A percentile compares a stretch with the other conserved stretches of the same genome.
These are phyloP conservation scores for Apteryx owenii DNA, from an alignment of 2,113 vertebrate genomes.

Conservation along the genomic window DNA sequence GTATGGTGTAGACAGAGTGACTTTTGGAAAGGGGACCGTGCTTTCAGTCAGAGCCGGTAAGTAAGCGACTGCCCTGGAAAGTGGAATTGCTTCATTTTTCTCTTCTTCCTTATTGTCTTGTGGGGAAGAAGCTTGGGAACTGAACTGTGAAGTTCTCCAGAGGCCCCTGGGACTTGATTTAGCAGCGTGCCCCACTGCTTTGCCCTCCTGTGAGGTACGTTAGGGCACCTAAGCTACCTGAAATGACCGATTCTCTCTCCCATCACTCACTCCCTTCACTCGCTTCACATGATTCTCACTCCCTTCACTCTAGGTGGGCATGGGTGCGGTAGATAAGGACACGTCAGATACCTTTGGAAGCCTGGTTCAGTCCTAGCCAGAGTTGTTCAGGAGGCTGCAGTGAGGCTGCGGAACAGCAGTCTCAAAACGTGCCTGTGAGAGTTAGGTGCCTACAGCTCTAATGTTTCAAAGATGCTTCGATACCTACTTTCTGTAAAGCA, in stretches of 20 bases:
- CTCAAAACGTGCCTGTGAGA: not conserved
- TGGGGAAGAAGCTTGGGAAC: not conserved
- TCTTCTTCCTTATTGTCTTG: not conserved
- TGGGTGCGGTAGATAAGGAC: not conserved
- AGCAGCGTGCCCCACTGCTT: accelerated
- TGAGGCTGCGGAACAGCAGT: not conserved
- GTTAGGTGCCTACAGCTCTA: not conserved
- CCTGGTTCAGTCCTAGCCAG: not conserved
- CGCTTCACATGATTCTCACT: not conserved
- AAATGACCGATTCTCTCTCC: too few species aligned
- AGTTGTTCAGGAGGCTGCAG: not conserved
- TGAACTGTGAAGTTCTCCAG: not conserved
- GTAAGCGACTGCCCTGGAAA: not conserved
- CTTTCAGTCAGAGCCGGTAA: not conserved
- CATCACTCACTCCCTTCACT: too few species aligned
- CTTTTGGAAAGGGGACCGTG: not conserved
- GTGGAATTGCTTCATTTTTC: not conserved
- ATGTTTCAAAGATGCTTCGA: not conserved
- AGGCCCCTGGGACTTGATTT: not conserved
- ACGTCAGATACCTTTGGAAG: not conserved
- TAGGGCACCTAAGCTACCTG: too few species aligned
- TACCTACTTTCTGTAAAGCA: not conserved
- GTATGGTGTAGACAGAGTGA: not conserved
- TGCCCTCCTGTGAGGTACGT: not conserved
- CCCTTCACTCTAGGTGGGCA: not conserved